Conservation (phyloP, 1,140 invertebrate species). For the Danaus plexippus region DNA sequence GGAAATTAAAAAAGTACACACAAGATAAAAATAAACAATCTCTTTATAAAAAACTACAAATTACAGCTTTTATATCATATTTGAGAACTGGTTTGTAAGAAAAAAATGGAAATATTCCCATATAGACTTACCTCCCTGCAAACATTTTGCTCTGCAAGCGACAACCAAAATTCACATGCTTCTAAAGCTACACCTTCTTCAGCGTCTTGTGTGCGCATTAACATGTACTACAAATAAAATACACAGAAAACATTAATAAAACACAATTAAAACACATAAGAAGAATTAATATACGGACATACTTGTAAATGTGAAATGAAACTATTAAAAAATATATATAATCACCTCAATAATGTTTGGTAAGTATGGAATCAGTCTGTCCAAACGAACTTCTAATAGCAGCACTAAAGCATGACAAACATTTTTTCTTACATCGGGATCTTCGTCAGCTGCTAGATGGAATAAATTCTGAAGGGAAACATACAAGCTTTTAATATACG, state of each 20-base stretch:
- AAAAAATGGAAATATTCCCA: not conserved
- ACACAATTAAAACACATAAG: not conserved
- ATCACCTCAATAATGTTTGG: slow-evolving; percentile 93
- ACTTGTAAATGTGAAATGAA: too few species aligned
- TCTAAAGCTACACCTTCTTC: slow-evolving; percentile 97
- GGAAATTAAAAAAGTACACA: slow-evolving; percentile 1
- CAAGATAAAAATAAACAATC: not conserved
- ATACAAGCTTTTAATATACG: slow-evolving; percentile 1
- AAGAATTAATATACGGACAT: too few species aligned
- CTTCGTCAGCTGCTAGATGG: slow-evolving; percentile 83
- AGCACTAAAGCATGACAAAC: slow-evolving; percentile 97
- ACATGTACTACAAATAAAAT: slow-evolving; percentile 85
- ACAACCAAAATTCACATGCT: slow-evolving; percentile 99
- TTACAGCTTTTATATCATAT: too few species aligned
- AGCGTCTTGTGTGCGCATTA: slow-evolving; percentile 93
- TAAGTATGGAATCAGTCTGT: slow-evolving; percentile 95
- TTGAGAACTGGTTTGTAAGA: too few species aligned
- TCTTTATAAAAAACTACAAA: not conserved
- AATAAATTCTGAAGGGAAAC: slow-evolving; percentile 79
- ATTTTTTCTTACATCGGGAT: slow-evolving; percentile 93
- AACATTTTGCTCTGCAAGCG: slow-evolving; percentile 95
- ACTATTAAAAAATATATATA: not conserved
- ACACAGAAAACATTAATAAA: slow-evolving; percentile 1
- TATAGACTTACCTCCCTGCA: slow-evolving; percentile 81
- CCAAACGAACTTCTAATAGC: slow-evolving; percentile 95